A percentile compares a stretch with the other conserved stretches of the same genome.
Conservation (phyloP, 2,888 invertebrate species). For the Gymnosoma rotundatum region DNA sequence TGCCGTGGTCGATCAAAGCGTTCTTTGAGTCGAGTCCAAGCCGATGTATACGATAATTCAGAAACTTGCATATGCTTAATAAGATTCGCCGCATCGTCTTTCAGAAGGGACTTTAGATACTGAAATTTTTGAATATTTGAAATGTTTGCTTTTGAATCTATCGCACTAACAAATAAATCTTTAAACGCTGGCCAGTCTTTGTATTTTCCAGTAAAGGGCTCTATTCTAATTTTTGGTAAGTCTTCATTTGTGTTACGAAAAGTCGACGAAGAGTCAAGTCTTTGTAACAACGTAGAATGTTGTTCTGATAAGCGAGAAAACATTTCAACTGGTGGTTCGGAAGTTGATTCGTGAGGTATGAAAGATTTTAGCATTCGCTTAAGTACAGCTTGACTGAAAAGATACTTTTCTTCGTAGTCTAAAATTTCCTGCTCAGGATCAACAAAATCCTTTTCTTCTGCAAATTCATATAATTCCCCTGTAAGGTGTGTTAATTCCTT, state of each 20-base stretch:
- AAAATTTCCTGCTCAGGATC: not conserved
- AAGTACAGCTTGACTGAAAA: not conserved
- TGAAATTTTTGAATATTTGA: not conserved
- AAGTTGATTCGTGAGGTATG: not conserved
- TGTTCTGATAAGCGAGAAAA: slow-evolving; percentile 2
- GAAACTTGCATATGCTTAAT: not conserved
- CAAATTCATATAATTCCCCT: not conserved
- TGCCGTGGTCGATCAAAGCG: not conserved
- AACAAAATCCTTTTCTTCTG: not conserved
- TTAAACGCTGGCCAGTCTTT: not conserved
- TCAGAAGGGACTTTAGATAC: not conserved
- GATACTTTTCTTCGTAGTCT: not conserved
- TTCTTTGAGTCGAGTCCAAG: not conserved
- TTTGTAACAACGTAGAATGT: not conserved
- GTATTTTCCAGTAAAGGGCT: slow-evolving; percentile 1
- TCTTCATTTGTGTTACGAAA: not conserved
- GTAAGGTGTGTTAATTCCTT: not conserved
- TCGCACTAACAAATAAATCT: not conserved
- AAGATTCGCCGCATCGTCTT: not conserved
- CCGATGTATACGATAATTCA: not conserved
- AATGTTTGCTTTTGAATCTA: not conserved
- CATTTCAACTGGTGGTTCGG: not conserved
- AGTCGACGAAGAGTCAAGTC: not conserved
- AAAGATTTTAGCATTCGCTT: too few species aligned
- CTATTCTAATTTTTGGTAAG: slow-evolving; percentile 4